These are phyloP conservation scores for Drosophila quadrilineata DNA, from an alignment of 1,140 invertebrate genomes.

Conservation along the genomic window DNA sequence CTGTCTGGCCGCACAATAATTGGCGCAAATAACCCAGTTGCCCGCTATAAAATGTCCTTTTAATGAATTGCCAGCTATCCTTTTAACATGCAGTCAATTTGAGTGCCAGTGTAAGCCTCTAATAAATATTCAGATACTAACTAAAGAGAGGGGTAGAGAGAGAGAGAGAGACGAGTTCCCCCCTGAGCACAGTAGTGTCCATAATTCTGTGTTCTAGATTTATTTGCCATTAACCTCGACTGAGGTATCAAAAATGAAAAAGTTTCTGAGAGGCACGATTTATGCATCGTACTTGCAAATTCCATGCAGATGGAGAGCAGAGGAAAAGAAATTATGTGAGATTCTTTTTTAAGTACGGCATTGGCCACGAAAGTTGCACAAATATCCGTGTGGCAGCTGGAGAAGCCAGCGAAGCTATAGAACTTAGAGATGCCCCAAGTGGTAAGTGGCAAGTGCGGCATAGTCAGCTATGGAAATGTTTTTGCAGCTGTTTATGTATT, in stretches of 20 bases:
- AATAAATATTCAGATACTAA: slow-evolving; percentile 28
- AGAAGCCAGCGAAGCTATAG: not conserved
- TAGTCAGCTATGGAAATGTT: slow-evolving; percentile 74
- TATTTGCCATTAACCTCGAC: slow-evolving; percentile 60
- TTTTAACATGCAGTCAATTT: slow-evolving; percentile 13
- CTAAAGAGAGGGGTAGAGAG: not conserved
- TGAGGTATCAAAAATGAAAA: slow-evolving; percentile 45
- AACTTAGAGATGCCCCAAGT: not conserved
- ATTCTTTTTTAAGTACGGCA: slow-evolving; percentile 7
- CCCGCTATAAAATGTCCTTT: slow-evolving; percentile 36
- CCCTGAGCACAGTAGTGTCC: not conserved
- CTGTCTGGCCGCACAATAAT: slow-evolving; percentile 42
- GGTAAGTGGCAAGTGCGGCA: slow-evolving; percentile 55
- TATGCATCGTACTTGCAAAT: slow-evolving; percentile 46
- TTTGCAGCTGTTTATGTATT: slow-evolving; percentile 73
- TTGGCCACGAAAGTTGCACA: slow-evolving; percentile 4
- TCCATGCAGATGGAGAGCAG: too few species aligned
- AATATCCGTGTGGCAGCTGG: too few species aligned
- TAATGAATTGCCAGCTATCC: slow-evolving; percentile 57
- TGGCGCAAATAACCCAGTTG: slow-evolving; percentile 30
- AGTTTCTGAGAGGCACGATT: slow-evolving; percentile 62
- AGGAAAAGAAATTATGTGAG: slow-evolving; percentile 30
- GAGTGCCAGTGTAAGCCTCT: slow-evolving; percentile 12
- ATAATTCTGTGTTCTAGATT: slow-evolving; percentile 35
- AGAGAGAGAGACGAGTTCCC: not conserved